A percentile compares a stretch with the other conserved stretches of the same genome.
These are phyloP conservation scores for Neocloeon triangulifer DNA, from an alignment of 1,140 invertebrate species.

Conservation along the genomic window DNA sequence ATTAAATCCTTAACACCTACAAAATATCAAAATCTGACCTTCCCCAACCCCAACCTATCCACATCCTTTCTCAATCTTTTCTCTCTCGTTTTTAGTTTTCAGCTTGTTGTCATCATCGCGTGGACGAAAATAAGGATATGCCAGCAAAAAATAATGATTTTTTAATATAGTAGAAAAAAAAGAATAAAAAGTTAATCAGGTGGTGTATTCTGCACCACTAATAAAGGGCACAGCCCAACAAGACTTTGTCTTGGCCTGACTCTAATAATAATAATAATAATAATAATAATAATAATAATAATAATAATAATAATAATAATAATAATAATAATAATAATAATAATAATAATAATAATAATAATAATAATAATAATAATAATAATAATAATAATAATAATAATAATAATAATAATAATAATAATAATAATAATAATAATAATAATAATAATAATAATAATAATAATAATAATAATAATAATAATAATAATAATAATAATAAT, in stretches of 20 bases:
- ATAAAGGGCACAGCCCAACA: too few relatives aligned
- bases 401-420: constrained; percentile 1
- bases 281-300: constrained; percentile 1
- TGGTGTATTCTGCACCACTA: too few relatives aligned
- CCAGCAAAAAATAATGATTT: too few relatives aligned
- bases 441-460: constrained; percentile 1
- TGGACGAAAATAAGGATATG: too few relatives aligned
- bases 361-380: constrained; percentile 1
- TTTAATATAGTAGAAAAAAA: too few relatives aligned
- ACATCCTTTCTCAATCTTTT: too few relatives aligned
- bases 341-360: constrained; percentile 1
- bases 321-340: constrained; percentile 1
- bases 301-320: constrained; percentile 1
- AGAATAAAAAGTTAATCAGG: neutral
- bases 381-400: constrained; percentile 1
- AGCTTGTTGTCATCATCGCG: too few relatives aligned
- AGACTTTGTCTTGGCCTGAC: too few relatives aligned
- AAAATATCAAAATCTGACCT: too few relatives aligned
- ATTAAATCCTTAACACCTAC: too few relatives aligned
- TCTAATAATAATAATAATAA: constrained; percentile 1
- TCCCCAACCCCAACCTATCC: too few relatives aligned
- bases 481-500: constrained; percentile 1
- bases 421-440: constrained; percentile 1
- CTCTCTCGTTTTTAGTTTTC: too few relatives aligned
- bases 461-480: constrained; percentile 1